Percentiles rank a stretch among this genome's conserved stretches.
Evolutionary conservation across 2,797 vertebrate genomes (phyloP).

Genomic region (Channa striata): DNA sequence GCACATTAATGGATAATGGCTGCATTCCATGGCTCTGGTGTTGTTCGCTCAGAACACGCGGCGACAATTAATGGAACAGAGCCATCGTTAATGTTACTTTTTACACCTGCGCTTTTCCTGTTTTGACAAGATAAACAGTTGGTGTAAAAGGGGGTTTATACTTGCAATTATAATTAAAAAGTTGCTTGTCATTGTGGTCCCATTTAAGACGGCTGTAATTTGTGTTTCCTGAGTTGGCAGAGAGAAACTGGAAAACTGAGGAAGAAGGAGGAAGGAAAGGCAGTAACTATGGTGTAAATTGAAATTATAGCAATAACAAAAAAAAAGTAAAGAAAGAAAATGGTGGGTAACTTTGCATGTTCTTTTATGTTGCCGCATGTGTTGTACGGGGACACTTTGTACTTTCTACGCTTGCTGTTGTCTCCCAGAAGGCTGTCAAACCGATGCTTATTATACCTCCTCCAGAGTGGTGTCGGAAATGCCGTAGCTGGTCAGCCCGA

Average conservation of each 20-base stretch:
- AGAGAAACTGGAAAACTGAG: not conserved
- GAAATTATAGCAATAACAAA: not conserved
- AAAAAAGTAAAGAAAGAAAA: not conserved
- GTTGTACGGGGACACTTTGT: not conserved
- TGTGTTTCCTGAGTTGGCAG: not conserved
- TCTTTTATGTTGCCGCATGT: conserved; percentile 1
- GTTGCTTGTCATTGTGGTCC: not conserved
- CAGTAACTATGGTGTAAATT: not conserved
- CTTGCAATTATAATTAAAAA: not conserved
- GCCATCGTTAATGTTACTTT: not conserved
- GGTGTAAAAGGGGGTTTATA: not conserved
- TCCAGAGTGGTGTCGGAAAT: conserved; percentile 98
- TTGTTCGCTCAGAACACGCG: not conserved
- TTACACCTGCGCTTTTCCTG: conserved; percentile 6
- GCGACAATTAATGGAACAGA: not conserved
- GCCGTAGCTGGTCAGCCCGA: conserved; percentile 95
- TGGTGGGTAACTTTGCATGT: not conserved
- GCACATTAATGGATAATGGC: not conserved
- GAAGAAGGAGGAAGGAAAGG: not conserved
- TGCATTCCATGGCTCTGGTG: not conserved
- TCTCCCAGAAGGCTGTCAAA: conserved; percentile 4
- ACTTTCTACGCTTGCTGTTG: conserved; percentile 5
- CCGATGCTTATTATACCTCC: conserved; percentile 84
- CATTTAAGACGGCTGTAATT: not conserved
- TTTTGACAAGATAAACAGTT: not conserved